Percentiles rank a stretch among this genome's conserved stretches.
Evolutionary conservation across 2,113 vertebrate genomes (phyloP).

Genomic region (Oreamnos americanus): DNA sequence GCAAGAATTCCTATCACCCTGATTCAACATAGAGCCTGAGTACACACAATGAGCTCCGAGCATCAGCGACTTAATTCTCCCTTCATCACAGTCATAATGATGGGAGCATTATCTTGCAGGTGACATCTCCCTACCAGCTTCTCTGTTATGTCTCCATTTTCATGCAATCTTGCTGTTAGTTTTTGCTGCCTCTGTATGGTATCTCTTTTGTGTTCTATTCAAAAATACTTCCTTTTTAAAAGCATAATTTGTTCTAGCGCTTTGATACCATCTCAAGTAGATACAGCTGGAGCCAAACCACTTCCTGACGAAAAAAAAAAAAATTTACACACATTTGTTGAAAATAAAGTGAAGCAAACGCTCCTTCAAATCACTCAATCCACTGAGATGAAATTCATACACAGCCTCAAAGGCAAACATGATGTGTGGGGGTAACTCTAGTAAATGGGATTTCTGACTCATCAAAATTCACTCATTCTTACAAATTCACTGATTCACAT

Average conservation of each 20-base stretch:
- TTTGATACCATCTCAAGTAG: slow-evolving; percentile 12
- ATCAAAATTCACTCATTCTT: neutral
- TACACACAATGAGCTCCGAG: neutral
- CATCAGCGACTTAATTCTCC: neutral
- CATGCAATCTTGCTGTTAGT: neutral
- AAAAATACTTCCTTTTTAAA: neutral
- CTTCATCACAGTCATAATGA: neutral
- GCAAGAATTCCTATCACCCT: neutral
- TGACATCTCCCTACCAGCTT: too few species aligned
- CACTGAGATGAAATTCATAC: slow-evolving; percentile 23
- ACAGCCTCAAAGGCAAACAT: neutral
- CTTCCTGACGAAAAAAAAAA: neutral
- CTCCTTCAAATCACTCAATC: neutral
- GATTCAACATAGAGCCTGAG: neutral
- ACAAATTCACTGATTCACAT: neutral
- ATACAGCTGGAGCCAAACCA: neutral
- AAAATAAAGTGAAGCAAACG: slow-evolving; percentile 37
- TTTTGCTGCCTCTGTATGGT: neutral
- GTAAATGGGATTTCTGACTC: neutral
- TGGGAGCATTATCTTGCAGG: neutral
- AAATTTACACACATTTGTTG: neutral
- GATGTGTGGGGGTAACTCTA: neutral
- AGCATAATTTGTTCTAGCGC: neutral
- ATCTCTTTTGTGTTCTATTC: neutral
- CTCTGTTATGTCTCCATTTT: neutral